Base-by-base conservation (phyloP, 92 coral and sea anemone genomes). In the Umimayanthus kanabou region DNA sequence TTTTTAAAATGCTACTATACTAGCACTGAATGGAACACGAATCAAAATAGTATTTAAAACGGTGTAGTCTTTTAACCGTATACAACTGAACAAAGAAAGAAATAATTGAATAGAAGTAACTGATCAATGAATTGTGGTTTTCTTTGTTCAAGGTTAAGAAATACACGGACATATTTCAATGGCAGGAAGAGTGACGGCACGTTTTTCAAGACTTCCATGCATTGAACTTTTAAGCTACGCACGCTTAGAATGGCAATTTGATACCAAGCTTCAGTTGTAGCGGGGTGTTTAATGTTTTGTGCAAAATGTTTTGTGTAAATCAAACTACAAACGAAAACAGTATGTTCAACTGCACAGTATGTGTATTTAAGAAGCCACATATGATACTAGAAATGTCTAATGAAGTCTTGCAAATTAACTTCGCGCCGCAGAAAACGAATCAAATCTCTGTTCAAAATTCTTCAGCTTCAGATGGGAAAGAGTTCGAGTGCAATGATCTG, bases 341-440 rank as follows among this genome's bases (percentile, higher is more conserved):
- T 25, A 33, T 45, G 71, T 80, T 57, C 84, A 80, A 70, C 78
- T 22, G 15, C 77, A 69, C 40, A 70, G 29, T 16, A 72, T 69
- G 28, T 43, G 78, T 83, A 70, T 47, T 81, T 81, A 81, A 64
- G 78, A 49, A 69, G 14, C 69, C 67, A 83, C 87, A 71, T 28
- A 74, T 70, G 77, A 83, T 14, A 11, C 13, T 20, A 37, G 42
- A 70, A 69, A 76, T 47, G 67, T 42, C 29, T 71, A 71, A 83
- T 83, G 87, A 83, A 82, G 43, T 70, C 66, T 72, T 70, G 15
- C 87, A 83, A 83, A 83, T 83, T 47, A 83, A 83, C 64, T 69
- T 70, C 10, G 28, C 64, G 11, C 47, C 64, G 11, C 47, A 8
- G 7, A 64, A 83, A 83, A 70, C 23, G 87, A 10, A 26, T 33